Conservation (phyloP, 1,140 invertebrate species). For the Sarcophaga bullata region DNA sequence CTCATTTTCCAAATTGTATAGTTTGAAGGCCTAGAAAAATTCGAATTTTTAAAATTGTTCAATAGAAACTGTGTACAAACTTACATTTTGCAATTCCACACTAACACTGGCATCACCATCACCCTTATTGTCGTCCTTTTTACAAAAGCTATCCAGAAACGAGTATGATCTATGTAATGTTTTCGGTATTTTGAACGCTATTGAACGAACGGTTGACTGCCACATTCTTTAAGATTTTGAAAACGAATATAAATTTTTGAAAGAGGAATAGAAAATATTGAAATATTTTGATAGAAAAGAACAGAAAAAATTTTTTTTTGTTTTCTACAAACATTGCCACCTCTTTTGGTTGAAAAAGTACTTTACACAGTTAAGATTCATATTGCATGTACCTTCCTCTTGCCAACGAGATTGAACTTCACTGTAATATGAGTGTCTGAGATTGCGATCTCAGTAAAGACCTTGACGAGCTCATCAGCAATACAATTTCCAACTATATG, state of each 20-base stretch:
- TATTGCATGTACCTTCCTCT: too few relatives aligned
- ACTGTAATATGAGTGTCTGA: too few relatives aligned
- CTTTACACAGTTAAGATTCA: too few relatives aligned
- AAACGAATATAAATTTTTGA: neutral
- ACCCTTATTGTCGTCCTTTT: neutral
- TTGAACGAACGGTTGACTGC: neutral
- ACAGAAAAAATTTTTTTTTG: too few relatives aligned
- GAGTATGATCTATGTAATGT: neutral
- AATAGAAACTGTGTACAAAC: too few relatives aligned
- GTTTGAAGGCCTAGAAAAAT: slow-evolving; percentile 76
- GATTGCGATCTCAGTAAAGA: too few relatives aligned
- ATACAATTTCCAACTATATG: too few relatives aligned
- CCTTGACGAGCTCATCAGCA: too few relatives aligned
- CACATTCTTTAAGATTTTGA: neutral
- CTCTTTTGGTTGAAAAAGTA: too few relatives aligned
- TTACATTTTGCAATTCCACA: neutral
- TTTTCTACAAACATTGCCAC: too few relatives aligned
- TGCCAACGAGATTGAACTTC: too few relatives aligned
- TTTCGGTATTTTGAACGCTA: neutral
- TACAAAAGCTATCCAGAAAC: neutral
- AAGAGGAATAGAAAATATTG: neutral
- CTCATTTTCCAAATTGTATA: slow-evolving; percentile 88
- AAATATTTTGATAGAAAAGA: too few relatives aligned
- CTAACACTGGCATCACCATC: neutral
- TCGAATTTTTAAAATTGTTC: neutral